Base-by-base conservation (phyloP, 2,888 invertebrate genomes). In the Melinopterus prodromus region DNA sequence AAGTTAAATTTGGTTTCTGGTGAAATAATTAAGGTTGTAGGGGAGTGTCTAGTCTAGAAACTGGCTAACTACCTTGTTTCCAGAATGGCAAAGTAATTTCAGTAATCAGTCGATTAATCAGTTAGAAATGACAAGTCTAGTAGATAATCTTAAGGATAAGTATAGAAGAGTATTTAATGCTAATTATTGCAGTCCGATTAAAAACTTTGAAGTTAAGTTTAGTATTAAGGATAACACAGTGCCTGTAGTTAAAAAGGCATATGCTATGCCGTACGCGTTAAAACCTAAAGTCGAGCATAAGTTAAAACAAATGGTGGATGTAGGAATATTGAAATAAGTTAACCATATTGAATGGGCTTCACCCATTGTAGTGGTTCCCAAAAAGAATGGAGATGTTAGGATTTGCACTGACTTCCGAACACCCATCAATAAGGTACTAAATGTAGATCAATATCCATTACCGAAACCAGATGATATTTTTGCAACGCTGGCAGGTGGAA, bases 401-500 rank as follows among this genome's bases (percentile, higher is more conserved):
- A 37, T 70, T 2, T 70, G 77, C 12, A 15, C 14, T 2, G 70
- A 77, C 69, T 80, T 82, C 83, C 75, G 80, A 79, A 69, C 72
- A 80, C 85, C 86, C 0, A 14, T 85, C 16, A 87, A 87, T 81
- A 78, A 77, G 16, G 82, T 79, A 6, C 71, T 86, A 69, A 81
- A 85, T 74, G 79, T 80, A 16, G 84, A 86, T 15, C 85, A 86
- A 75, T 86, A 84, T 72, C 84, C 85, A 16, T 83, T 87, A 76
- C 86, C 87, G 6, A 79, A 82, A 71, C 84, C 85, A n/a, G 84
- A 86, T 70, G 86, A 87, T 78, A 84, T 88, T 74, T 85, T 86
- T 81, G 83, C 85, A 7, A 79, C 81, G 9, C 79, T 87, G 36
- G 79, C 77, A 70, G 84, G 84, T 16, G 84, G 84, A 70, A 79